Evolutionary conservation across 37 sponge, comb jelly and placozoan genomes (phyloP).

Genomic region (Halichondria panicea): DNA sequence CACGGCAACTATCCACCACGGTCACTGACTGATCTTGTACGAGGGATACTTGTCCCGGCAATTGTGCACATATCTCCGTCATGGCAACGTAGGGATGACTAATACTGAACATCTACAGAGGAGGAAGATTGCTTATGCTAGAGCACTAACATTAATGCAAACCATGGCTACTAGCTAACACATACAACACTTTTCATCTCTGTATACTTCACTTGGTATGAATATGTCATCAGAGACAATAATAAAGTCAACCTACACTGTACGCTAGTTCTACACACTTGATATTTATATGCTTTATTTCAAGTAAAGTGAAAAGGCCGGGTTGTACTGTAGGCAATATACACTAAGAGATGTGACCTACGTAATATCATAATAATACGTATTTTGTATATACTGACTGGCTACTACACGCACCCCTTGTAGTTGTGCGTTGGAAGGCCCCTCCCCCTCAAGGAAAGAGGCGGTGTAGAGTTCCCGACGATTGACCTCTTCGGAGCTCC

Average conservation of each 20-base stretch:
- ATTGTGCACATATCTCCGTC: constrained; percentile 24
- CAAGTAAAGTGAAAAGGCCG: no score
- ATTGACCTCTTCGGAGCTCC: neutral
- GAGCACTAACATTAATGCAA: no score
- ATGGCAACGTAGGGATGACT: constrained; percentile 29
- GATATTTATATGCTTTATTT: no score
- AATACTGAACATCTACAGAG: constrained; percentile 28
- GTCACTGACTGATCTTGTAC: constrained; percentile 42
- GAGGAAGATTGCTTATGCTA: constrained; percentile 1
- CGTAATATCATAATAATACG: no score
- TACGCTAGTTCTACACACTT: no score
- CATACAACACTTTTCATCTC: no score
- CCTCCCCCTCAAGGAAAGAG: constrained; percentile 30
- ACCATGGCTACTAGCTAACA: no score
- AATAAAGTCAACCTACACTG: neutral
- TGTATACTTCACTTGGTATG: neutral
- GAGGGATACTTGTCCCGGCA: constrained; percentile 52
- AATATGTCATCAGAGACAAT: neutral
- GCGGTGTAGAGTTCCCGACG: constrained; percentile 35
- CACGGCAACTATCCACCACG: constrained; percentile 48
- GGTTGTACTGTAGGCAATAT: no score
- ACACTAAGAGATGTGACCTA: no score
- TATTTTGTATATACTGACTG: no score
- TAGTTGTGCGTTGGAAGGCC: constrained; percentile 43
- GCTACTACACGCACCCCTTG: constrained; percentile 38